Evolutionary conservation across 2,888 invertebrate species (phyloP), one percentile per base, ranked within the genome.

Genomic region (Seira sanloemensis): DNA sequence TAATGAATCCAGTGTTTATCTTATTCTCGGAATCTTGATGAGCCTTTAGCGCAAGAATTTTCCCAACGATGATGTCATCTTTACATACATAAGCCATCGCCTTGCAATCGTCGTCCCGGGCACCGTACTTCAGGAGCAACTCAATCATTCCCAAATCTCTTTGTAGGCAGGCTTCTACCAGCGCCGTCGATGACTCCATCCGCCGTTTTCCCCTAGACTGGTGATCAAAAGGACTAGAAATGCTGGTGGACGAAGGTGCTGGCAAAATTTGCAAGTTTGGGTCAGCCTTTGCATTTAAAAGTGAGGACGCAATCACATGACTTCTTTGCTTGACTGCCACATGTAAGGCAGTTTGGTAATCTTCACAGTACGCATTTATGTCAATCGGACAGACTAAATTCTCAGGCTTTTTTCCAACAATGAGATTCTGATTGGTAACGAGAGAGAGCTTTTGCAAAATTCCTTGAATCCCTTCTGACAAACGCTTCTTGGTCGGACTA

Each of bases 1-100:
- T 86, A 7, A 89, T 79, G 66, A 78, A 87, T n/a, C 26, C 24
- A 21, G 76, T 97, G 92, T 98, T 98, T 69, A 99, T 95, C 91
- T 97, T 96, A 91, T 95, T 96, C 90, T 98, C 98, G 0, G 96
- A 95, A 91, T 99, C 99, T 0, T 96, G 94, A 91, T 96, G 95
- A 0, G 97, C 96, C 94, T 91, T 87, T 71, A 96, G 95, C 0
- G 97, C 95, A n/a, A 98, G 92, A 24, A 98, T 92, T 88, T 95
- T 95, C 16, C 96, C 95, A 5, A 95, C 94, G 4, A 97, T 93
- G 0, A 93, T 92, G 90, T 95, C 95, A 90, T 97, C 96, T 19
- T 94, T 94, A 89, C 94, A 94, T 23, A 93, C 92, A 0, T 95
- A 94, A 2, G 96, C 96, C 66, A 98, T 92, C 1, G 98, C 98